Conservation (phyloP, 2,113 vertebrate species). For the Hymenochirus boettgeri region DNA sequence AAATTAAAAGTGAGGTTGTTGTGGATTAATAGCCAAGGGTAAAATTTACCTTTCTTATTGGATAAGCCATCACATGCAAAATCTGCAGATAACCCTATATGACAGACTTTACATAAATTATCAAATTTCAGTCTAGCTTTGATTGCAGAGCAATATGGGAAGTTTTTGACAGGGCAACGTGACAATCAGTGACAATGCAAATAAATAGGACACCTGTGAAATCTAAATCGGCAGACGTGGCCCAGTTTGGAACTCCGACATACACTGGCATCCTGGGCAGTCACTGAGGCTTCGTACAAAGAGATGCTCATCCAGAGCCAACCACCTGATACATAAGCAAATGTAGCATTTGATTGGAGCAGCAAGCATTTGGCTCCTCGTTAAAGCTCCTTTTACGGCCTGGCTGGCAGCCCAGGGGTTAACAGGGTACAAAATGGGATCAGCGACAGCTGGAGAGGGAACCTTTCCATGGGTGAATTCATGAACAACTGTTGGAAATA, state of each 20-base stretch:
- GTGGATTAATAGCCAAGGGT: too few relatives aligned
- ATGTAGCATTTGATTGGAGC: conserved; percentile 3
- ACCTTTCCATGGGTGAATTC: conserved; percentile 58
- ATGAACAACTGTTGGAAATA: conserved; percentile 58
- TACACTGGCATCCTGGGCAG: conserved; percentile 17
- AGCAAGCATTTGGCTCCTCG: conserved; percentile 1
- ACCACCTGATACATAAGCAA: conserved; percentile 56
- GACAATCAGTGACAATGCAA: too few relatives aligned
- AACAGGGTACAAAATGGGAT: conserved; percentile 45
- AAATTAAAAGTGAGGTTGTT: too few relatives aligned
- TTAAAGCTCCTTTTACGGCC: conserved; percentile 9
- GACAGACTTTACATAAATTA: too few relatives aligned
- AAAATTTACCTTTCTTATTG: too few relatives aligned
- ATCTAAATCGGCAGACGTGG: too few relatives aligned
- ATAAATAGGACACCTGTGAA: too few relatives aligned
- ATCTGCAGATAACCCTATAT: too few relatives aligned
- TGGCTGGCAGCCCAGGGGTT: conserved; percentile 34
- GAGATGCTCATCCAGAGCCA: conserved; percentile 43
- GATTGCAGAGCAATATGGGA: too few relatives aligned
- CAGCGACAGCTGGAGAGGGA: conserved; percentile 55
- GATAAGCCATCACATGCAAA: too few relatives aligned
- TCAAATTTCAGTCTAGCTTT: too few relatives aligned
- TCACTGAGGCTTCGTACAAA: conserved; percentile 48
- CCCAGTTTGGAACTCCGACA: not conserved
- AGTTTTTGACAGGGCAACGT: too few relatives aligned